A percentile compares a stretch with the other conserved stretches of the same genome.
Conservation (phyloP, 2,797 vertebrate species). For the Zenarchopterus dispar region DNA sequence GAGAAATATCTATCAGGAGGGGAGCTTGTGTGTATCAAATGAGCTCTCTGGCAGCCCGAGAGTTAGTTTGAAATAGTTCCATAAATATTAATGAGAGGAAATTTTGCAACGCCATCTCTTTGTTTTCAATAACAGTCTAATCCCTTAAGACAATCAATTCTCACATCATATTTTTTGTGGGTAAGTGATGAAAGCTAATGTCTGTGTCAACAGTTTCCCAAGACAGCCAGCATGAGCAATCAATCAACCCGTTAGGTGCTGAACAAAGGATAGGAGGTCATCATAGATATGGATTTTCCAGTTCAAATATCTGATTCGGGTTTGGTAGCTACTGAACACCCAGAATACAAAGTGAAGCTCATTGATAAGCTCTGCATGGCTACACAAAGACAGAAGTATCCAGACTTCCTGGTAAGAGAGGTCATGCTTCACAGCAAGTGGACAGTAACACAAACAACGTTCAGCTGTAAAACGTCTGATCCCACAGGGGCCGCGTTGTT, state of each 20-base stretch:
- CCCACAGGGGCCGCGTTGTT: background rate
- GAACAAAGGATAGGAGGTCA: slow-evolving; percentile 70
- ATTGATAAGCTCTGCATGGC: slow-evolving; percentile 37
- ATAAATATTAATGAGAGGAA: slow-evolving; percentile 72
- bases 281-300: slow-evolving; percentile 69
- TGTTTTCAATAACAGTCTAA: slow-evolving; percentile 69
- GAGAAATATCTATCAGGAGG: no score
- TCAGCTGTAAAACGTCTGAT: background rate
- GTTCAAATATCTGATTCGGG: slow-evolving; percentile 63
- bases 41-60: slow-evolving; percentile 41
- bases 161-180: slow-evolving; percentile 59
- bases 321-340: slow-evolving; percentile 55
- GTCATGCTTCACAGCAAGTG: slow-evolving; percentile 67
- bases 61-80: slow-evolving; percentile 51
- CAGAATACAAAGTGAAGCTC: slow-evolving; percentile 67
- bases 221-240: slow-evolving; percentile 57
- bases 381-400: slow-evolving; percentile 50
- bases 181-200: slow-evolving; percentile 67
- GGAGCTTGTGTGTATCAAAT: no score
- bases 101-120: slow-evolving; percentile 68
- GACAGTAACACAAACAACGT: slow-evolving; percentile 20
- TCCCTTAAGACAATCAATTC: slow-evolving; percentile 69
- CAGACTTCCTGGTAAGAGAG: slow-evolving; percentile 64
- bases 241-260: slow-evolving; percentile 66
- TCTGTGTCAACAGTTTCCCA: slow-evolving; percentile 71